Percentiles rank a stretch among this genome's conserved stretches.
Conservation (phyloP, 2,113 vertebrate genomes). For the Periophthalmus modestus region DNA sequence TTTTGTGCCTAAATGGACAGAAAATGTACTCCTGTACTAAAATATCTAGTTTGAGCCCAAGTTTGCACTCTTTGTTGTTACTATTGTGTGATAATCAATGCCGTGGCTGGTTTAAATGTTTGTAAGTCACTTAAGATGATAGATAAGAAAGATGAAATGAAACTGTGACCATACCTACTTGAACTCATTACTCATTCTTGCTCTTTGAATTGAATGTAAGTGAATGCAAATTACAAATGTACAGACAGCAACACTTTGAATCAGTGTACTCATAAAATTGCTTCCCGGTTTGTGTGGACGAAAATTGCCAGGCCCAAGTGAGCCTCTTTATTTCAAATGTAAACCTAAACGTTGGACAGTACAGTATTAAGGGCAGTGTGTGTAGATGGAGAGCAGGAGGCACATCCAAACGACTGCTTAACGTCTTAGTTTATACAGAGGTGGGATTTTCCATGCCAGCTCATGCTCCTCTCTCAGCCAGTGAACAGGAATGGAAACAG, state of each 20-base stretch:
- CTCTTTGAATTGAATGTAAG: neutral
- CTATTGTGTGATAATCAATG: neutral
- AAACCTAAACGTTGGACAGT: constrained; percentile 54
- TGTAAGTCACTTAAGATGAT: neutral
- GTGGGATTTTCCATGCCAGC: constrained; percentile 75
- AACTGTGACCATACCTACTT: neutral
- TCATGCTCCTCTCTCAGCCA: constrained; percentile 60
- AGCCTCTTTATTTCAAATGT: constrained; percentile 11
- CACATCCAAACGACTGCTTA: constrained; percentile 43
- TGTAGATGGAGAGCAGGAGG: constrained; percentile 12
- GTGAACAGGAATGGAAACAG: constrained; percentile 54
- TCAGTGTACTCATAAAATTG: constrained; percentile 29
- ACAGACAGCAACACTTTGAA: constrained; percentile 16
- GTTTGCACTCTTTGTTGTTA: neutral
- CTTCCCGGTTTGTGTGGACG: constrained; percentile 47
- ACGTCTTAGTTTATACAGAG: constrained; percentile 55
- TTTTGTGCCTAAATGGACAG: neutral
- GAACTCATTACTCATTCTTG: neutral
- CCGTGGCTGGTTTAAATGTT: neutral
- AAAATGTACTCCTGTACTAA: neutral
- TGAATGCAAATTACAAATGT: neutral
- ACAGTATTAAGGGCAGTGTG: constrained; percentile 24
- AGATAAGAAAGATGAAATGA: neutral
- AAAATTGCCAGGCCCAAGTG: constrained; percentile 32
- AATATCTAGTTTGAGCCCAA: neutral